Evolutionary conservation across 2,888 invertebrate species (phyloP).

Genomic region (Altica lythri): DNA sequence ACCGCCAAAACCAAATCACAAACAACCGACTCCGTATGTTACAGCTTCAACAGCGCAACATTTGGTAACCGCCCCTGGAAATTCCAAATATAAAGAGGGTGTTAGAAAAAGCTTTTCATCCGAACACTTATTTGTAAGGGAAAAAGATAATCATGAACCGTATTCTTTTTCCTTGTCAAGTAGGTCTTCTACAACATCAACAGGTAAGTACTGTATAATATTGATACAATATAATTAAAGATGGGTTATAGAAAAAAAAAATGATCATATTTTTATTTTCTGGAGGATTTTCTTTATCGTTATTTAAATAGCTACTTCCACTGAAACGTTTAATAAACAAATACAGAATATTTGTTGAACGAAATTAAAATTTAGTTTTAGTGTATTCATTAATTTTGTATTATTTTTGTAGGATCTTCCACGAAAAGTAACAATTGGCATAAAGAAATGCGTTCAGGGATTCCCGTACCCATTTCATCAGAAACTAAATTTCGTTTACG

Average conservation of each 20-base stretch:
- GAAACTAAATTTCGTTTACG: constrained; percentile 43
- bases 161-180: constrained; percentile 45
- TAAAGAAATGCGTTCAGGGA: constrained; percentile 51
- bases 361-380: too few relatives aligned
- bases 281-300: too few relatives aligned
- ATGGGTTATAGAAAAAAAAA: too few relatives aligned
- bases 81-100: constrained; percentile 33
- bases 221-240: too few relatives aligned
- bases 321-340: too few relatives aligned
- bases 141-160: constrained; percentile 36
- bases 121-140: constrained; percentile 47
- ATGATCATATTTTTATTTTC: too few relatives aligned
- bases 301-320: too few relatives aligned
- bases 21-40: constrained; percentile 15
- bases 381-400: too few relatives aligned
- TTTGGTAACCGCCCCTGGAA: constrained; percentile 3
- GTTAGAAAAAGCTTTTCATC: constrained; percentile 54
- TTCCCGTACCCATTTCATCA: constrained; percentile 51
- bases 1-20: constrained; percentile 46
- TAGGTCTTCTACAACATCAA: constrained; percentile 48
- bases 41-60: constrained; percentile 9
- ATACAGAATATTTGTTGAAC: too few relatives aligned
- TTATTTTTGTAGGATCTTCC: constrained; percentile 40
- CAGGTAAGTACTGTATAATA: too few relatives aligned
- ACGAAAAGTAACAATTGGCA: constrained; percentile 45